phyloP scores from a whole-genome alignment of 2,113 vertebrate species.

The Sturnira hondurensis region DNA sequence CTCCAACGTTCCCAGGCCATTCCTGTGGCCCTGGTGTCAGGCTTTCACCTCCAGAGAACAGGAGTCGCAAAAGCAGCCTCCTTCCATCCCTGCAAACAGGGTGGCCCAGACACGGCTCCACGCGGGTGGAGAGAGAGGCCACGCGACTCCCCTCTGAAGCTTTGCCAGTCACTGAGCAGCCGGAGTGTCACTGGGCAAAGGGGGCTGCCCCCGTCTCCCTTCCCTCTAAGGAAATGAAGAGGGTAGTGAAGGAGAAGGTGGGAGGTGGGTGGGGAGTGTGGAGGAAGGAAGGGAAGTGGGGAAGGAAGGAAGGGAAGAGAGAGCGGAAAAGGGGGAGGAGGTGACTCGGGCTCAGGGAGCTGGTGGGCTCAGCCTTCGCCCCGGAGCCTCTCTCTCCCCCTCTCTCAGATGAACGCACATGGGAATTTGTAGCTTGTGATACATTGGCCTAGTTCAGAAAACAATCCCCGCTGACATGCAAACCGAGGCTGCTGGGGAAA shows the following conservation, averaged over 20 bases:
- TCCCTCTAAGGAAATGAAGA: not conserved
- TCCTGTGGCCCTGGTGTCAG: conserved; percentile 58
- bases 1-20: conserved; percentile 42
- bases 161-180: accelerated
- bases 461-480: not conserved
- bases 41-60: conserved; percentile 63
- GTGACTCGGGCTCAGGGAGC: not conserved
- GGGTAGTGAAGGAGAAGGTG: not conserved
- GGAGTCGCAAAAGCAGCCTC: conserved; percentile 67
- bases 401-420: not conserved
- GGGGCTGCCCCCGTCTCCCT: not conserved
- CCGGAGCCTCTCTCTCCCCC: not conserved
- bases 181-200: no score
- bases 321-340: no score
- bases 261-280: not conserved
- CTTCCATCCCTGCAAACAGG: conserved; percentile 48
- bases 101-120: conserved; percentile 31
- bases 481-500: not conserved
- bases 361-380: not conserved
- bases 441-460: not conserved
- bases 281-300: no score
- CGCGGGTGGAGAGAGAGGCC: conserved; percentile 53
- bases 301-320: accelerated
- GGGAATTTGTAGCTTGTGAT: not conserved
- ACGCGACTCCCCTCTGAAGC: not conserved